Evolutionary conservation across 2,888 invertebrate species (phyloP), one percentile per base, ranked within the genome.

Genomic region (Dastarcus helophoroides): DNA sequence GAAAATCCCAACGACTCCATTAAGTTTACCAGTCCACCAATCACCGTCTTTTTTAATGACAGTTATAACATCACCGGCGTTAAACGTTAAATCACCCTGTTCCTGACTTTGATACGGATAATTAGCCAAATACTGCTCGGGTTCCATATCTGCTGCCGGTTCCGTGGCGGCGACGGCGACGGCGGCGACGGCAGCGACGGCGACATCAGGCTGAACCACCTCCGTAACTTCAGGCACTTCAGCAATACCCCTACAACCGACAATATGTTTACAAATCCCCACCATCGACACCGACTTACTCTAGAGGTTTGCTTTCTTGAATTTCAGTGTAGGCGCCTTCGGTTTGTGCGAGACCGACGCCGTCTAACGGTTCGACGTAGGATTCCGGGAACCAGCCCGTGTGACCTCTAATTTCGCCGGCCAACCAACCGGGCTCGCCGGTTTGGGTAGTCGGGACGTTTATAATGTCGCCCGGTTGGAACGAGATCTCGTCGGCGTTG

Each of bases 361-460:
- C 59, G 39, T 62, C 76, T 6, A 83, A 63, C 21, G 78, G 78
- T 52, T 90, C 89, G 9, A 89, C 93, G 55, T 95, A 95, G 0
- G 90, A 85, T 58, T 93, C 90, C 0, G 95, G 95, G 65, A 95
- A 95, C 91, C 93, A 94, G 2, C 95, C 95, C 0, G 83, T 81
- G 39, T 82, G 79, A 3, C 91, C 94, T 51, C 85, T 71, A 15
- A 90, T 78, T 49, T 85, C 83, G 0, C 97, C 97, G 42, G 90
- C 88, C 47, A 88, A 65, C 94, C 97, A 98, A n/a, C 95, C 97
- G 0, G 93, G 93, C 54, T 97, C 97, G 0, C 90, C 84, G 44
- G 79, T 82, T 50, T 88, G 86, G 32, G 84, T 71, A 3, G 73
- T 68, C 3, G 83, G 77, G 37, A 71, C 83, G 62, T 75, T 65